Conservation (phyloP, 30 jellyfish, hydroid and myxozoan species). For the Hydra vulgaris region DNA sequence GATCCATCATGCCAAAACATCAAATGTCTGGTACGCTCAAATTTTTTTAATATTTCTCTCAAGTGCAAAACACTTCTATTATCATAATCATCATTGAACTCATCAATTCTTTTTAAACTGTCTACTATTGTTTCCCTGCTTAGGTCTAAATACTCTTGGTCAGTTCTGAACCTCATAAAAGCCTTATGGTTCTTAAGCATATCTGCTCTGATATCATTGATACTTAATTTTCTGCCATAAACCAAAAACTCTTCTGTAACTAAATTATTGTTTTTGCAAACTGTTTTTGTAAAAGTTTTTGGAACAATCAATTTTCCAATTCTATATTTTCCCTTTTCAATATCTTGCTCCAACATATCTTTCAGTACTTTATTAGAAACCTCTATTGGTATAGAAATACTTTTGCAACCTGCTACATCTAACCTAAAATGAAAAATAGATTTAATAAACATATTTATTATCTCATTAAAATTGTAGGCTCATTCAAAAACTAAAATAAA, state of each 20-base stretch:
- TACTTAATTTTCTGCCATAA: background rate
- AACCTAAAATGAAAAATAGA: background rate
- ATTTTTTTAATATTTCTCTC: slow-evolving; percentile 2
- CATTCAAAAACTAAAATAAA: no score
- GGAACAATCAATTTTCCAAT: slow-evolving; percentile 1
- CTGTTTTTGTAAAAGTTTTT: slow-evolving; percentile 1
- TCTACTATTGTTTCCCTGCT: background rate
- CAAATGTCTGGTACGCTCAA: slow-evolving; percentile 8
- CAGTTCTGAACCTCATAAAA: background rate
- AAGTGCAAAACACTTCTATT: background rate
- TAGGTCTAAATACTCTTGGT: background rate
- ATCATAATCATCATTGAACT: background rate
- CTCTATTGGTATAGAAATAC: slow-evolving; percentile 5
- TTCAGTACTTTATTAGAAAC: background rate
- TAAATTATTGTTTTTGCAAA: background rate
- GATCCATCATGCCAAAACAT: slow-evolving; percentile 29
- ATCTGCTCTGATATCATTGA: background rate
- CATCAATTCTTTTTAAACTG: slow-evolving; percentile 7
- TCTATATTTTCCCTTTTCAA: background rate
- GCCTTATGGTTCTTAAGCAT: background rate
- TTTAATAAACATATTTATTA: no score
- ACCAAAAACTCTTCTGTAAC: background rate
- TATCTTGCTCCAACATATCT: background rate
- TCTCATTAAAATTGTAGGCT: background rate
- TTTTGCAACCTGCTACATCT: background rate